Percentiles rank a stretch among this genome's conserved stretches.
Evolutionary conservation across 2,888 invertebrate species (phyloP).

Genomic region (Luperina testacea): DNA sequence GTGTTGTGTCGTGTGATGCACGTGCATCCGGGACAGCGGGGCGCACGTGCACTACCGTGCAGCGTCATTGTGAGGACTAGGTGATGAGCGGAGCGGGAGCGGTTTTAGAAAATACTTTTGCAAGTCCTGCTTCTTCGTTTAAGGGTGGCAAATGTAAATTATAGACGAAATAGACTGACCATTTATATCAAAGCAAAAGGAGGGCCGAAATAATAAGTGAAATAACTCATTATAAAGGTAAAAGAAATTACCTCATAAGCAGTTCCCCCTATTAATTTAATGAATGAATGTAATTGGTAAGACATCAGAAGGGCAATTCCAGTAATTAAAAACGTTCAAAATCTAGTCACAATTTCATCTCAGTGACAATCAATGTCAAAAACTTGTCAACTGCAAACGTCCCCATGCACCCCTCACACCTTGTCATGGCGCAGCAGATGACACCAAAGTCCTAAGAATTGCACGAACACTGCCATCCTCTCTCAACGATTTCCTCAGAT

Average conservation of each 20-base stretch:
- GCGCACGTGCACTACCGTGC: conserved; percentile 64
- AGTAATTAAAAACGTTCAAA: too few species aligned
- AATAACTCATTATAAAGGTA: neutral
- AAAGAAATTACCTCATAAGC: neutral
- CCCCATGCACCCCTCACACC: neutral
- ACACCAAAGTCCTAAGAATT: conserved; percentile 22
- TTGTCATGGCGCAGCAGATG: neutral
- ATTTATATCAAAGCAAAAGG: neutral
- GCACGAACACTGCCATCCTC: conserved; percentile 3
- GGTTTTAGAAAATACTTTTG: neutral
- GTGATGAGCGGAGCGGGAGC: conserved; percentile 51
- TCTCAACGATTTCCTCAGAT: conserved; percentile 22
- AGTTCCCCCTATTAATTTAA: neutral
- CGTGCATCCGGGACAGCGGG: conserved; percentile 75
- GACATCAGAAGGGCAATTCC: too few species aligned
- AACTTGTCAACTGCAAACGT: too few species aligned
- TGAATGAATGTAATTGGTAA: neutral
- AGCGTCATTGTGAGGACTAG: neutral
- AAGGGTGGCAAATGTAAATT: neutral
- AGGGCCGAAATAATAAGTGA: neutral
- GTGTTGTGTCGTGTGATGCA: conserved; percentile 62
- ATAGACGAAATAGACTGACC: neutral
- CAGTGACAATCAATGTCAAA: too few species aligned
- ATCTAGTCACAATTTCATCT: too few species aligned
- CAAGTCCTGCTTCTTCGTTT: neutral